phyloP scores from a whole-genome alignment of 1,140 invertebrate genomes.

The Samia ricini region DNA sequence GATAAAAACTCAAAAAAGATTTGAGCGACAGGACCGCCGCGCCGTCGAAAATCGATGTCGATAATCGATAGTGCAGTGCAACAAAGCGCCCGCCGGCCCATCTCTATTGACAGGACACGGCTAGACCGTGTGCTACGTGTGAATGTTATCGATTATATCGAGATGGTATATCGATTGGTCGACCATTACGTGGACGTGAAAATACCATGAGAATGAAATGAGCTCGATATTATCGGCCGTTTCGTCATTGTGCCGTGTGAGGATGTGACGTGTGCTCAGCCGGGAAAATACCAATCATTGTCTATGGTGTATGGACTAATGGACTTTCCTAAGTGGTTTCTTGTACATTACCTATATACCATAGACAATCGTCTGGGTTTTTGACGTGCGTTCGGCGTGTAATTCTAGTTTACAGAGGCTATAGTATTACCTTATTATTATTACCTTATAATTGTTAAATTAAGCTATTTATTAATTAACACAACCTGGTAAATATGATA shows the following conservation, averaged over 20 bases:
- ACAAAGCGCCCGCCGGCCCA: slow-evolving; percentile 67
- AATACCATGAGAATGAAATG: slow-evolving; percentile 53
- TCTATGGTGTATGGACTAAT: slow-evolving; percentile 3
- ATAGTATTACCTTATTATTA: no score
- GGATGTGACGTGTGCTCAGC: slow-evolving; percentile 12
- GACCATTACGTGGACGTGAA: slow-evolving; percentile 63
- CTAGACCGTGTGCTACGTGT: slow-evolving; percentile 73
- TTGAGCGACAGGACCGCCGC: slow-evolving; percentile 74
- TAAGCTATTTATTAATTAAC: no score
- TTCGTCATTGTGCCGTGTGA: slow-evolving; percentile 28
- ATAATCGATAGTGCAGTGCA: slow-evolving; percentile 60
- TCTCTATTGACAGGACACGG: slow-evolving; percentile 60
- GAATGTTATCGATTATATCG: slow-evolving; percentile 71
- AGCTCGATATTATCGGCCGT: slow-evolving; percentile 43
- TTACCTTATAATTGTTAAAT: no score
- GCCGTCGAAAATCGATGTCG: slow-evolving; percentile 61
- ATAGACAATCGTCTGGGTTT: neutral
- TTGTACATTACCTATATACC: neutral
- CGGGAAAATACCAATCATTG: slow-evolving; percentile 19
- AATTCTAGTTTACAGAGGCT: no score
- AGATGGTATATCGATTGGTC: slow-evolving; percentile 64
- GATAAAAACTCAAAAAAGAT: slow-evolving; percentile 61
- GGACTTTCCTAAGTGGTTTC: slow-evolving; percentile 4
- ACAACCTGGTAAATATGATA: no score
- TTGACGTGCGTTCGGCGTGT: neutral